Conservation (phyloP, 2,888 invertebrate genomes). For the Drosophila trichaetosa region DNA sequence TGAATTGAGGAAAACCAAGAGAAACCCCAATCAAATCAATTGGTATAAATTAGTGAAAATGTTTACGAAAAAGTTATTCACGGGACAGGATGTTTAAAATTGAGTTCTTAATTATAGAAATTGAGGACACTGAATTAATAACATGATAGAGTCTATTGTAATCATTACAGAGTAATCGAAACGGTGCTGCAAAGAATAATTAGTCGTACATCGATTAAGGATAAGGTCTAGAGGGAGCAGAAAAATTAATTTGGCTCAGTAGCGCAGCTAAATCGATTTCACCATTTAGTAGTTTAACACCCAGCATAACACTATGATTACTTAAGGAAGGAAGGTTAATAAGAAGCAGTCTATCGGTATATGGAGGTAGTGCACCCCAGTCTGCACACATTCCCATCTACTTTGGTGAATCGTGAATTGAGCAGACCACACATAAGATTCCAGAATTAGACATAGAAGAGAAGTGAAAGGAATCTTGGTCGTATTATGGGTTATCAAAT, state of each 20-base stretch:
- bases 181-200: neutral
- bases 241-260: neutral
- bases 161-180: neutral
- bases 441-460: neutral
- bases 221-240: fast-evolving
- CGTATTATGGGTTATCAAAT: too few species aligned
- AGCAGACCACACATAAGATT: neutral
- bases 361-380: fast-evolving
- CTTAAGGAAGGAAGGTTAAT: fast-evolving
- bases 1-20: neutral
- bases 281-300: neutral
- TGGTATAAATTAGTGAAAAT: neutral
- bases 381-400: neutral
- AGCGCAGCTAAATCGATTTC: too few species aligned
- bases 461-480: neutral
- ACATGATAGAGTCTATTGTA: neutral
- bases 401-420: neutral
- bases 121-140: neutral
- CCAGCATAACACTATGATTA: fast-evolving
- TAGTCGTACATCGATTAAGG: neutral
- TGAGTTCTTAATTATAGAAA: neutral
- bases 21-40: neutral
- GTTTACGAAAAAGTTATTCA: neutral
- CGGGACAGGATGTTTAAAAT: neutral
- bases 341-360: neutral